Percentiles rank a stretch among this genome's conserved stretches.
phyloP scores from a whole-genome alignment of 2,113 vertebrate genomes.

The Cololabis saira region DNA sequence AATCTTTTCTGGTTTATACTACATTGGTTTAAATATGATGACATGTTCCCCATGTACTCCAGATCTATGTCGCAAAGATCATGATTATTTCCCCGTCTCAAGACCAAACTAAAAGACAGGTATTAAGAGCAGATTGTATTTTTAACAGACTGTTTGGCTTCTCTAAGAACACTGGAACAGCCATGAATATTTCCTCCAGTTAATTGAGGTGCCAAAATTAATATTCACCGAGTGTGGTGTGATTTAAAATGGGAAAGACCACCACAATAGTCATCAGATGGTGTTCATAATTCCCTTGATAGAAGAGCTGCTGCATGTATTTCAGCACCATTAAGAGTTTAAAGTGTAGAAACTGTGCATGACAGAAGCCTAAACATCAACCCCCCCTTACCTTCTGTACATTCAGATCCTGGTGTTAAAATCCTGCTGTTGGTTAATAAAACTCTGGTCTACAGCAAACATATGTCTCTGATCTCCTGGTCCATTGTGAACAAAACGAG shows the following conservation, averaged over 20 bases:
- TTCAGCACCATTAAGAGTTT: conserved; percentile 41
- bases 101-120: conserved; percentile 54
- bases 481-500: no score
- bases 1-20: conserved; percentile 8
- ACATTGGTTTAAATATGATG: not conserved
- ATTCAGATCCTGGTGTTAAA: not conserved
- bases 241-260: conserved; percentile 62
- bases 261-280: conserved; percentile 32
- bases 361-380: conserved; percentile 18
- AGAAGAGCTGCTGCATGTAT: conserved; percentile 11
- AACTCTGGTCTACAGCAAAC: no score
- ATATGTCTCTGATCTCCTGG: no score
- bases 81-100: conserved; percentile 33
- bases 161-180: conserved; percentile 50
- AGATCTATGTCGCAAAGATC: conserved; percentile 25
- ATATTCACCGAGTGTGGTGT: conserved; percentile 58
- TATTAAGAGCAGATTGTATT: conserved; percentile 61
- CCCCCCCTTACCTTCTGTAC: conserved; percentile 1
- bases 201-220: conserved; percentile 64
- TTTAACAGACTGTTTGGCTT: conserved; percentile 61
- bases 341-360: conserved; percentile 28
- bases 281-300: conserved; percentile 9
- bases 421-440: no score
- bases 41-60: conserved; percentile 17
- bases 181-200: conserved; percentile 68